These are phyloP conservation scores for Chrysolina haemoptera DNA, from an alignment of 2,888 invertebrate genomes.

Conservation along the genomic window DNA sequence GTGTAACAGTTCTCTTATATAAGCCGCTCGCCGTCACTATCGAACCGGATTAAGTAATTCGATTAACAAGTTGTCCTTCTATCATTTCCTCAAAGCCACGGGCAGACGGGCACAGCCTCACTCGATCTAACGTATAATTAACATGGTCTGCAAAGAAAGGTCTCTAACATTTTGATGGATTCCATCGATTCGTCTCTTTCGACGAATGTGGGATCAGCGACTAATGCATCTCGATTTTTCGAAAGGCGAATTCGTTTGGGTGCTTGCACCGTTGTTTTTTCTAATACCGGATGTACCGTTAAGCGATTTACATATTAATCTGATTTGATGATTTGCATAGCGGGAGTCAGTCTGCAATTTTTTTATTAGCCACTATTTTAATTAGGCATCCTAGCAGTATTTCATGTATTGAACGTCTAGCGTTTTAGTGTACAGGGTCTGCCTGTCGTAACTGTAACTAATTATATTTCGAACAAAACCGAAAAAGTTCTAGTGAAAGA, in stretches of 20 bases:
- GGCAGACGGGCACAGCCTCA: conserved; percentile 55
- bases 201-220: conserved; percentile 18
- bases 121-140: conserved; percentile 49
- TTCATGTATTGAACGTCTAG: too few species aligned
- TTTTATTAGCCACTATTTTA: neutral
- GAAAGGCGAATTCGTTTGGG: conserved; percentile 19
- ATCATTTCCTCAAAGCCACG: conserved; percentile 59
- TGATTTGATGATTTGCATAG: conserved; percentile 21
- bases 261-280: conserved; percentile 21
- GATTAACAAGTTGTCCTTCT: conserved; percentile 62
- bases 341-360: conserved; percentile 10
- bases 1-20: neutral
- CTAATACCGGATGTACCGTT: conserved; percentile 14
- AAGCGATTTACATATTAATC: conserved; percentile 25
- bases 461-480: too few species aligned
- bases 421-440: too few species aligned
- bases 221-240: conserved; percentile 22
- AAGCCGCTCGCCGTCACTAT: conserved; percentile 51
- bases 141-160: conserved; percentile 38
- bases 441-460: too few species aligned
- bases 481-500: too few species aligned
- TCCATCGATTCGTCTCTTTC: conserved; percentile 30
- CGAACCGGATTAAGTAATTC: conserved; percentile 56
- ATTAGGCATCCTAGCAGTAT: neutral
- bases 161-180: conserved; percentile 41